Conservation (phyloP, 2,888 invertebrate genomes). For the Seira sanloemensis region DNA sequence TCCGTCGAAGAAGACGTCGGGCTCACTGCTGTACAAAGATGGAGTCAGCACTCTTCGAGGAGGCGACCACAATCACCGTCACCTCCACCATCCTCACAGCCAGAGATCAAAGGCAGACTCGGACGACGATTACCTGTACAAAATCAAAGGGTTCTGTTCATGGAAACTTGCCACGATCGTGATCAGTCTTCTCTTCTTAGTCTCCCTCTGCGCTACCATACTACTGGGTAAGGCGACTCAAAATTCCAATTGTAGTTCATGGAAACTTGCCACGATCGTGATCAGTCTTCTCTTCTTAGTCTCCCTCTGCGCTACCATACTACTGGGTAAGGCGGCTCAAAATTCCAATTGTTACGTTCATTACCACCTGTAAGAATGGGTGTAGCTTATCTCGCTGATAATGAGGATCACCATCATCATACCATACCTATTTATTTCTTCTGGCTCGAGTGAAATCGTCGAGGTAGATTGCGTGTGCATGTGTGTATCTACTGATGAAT, state of each 20-base stretch:
- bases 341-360: too few species aligned
- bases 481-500: too few species aligned
- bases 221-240: constrained; percentile 67
- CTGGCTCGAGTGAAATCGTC: too few species aligned
- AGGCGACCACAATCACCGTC: constrained; percentile 33
- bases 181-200: constrained; percentile 62
- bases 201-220: constrained; percentile 69
- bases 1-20: constrained; percentile 73
- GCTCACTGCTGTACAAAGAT: constrained; percentile 72
- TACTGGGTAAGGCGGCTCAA: constrained; percentile 71
- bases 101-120: constrained; percentile 69
- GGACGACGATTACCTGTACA: constrained; percentile 73
- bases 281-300: constrained; percentile 63
- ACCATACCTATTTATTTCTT: too few species aligned
- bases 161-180: constrained; percentile 69
- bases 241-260: too few species aligned
- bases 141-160: constrained; percentile 72
- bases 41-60: constrained; percentile 59
- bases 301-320: constrained; percentile 69
- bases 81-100: constrained; percentile 55
- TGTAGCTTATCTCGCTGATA: too few species aligned
- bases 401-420: background rate
- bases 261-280: constrained; percentile 68
- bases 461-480: too few species aligned
- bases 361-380: background rate